These are phyloP conservation scores for Theonella swinhoei DNA, from an alignment of 37 sponge, comb jelly and placozoan species.

Conservation along the genomic window DNA sequence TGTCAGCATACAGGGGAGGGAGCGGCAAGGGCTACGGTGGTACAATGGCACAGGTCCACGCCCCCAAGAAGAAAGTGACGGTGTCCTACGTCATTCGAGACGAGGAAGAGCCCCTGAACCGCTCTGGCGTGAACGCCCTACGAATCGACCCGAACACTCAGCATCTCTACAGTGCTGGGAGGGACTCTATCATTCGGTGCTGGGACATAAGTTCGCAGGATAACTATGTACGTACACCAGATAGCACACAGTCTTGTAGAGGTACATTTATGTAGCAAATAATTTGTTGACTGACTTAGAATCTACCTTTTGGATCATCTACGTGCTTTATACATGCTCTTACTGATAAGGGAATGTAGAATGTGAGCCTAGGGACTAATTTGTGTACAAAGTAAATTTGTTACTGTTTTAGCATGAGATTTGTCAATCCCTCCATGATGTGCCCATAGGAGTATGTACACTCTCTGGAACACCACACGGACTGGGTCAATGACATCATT, in stretches of 20 bases:
- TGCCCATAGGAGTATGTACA: slow-evolving; percentile 2
- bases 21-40: slow-evolving; percentile 6
- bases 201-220: slow-evolving; percentile 62
- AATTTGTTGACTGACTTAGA: neutral
- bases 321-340: too few relatives aligned
- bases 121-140: slow-evolving; percentile 86
- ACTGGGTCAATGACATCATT: slow-evolving; percentile 96
- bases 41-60: neutral
- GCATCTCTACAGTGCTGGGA: slow-evolving; percentile 84
- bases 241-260: neutral
- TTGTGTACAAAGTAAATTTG: too few relatives aligned
- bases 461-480: slow-evolving; percentile 94
- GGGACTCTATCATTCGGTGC: slow-evolving; percentile 90
- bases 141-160: slow-evolving; percentile 47
- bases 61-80: slow-evolving; percentile 48
- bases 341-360: too few relatives aligned
- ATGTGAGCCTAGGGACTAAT: too few relatives aligned
- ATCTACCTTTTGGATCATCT: too few relatives aligned
- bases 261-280: neutral
- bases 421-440: too few relatives aligned
- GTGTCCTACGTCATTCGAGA: slow-evolving; percentile 84
- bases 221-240: slow-evolving; percentile 10
- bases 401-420: too few relatives aligned
- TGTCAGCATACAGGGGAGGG: neutral
- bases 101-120: slow-evolving; percentile 67